Percentiles rank a stretch among this genome's conserved stretches.
These are phyloP conservation scores for Caracal caracal DNA, from an alignment of 2,113 vertebrate genomes.

Conservation along the genomic window DNA sequence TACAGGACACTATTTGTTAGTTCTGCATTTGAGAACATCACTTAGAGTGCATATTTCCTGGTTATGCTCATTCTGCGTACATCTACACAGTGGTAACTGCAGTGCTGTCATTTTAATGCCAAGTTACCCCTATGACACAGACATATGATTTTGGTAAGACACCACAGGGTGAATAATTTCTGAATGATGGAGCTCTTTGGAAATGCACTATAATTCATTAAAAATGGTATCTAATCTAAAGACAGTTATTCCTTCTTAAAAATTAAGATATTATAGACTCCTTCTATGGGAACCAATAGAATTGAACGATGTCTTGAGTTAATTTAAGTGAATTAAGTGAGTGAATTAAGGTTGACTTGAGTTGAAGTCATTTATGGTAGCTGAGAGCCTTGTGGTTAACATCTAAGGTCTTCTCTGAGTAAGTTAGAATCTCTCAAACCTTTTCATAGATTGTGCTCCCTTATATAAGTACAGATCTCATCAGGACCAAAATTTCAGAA, in stretches of 20 bases:
- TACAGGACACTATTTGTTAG: conserved; percentile 44
- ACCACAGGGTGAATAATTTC: conserved; percentile 2
- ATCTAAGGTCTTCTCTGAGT: background rate
- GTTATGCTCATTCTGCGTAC: conserved; percentile 23
- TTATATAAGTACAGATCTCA: background rate
- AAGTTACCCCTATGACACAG: conserved; percentile 9
- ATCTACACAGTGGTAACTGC: background rate
- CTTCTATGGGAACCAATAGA: background rate
- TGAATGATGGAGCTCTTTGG: conserved; percentile 10
- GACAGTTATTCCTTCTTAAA: background rate
- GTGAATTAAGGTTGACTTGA: background rate
- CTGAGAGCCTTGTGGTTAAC: background rate
- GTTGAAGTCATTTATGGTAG: background rate
- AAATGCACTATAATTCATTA: conserved; percentile 47
- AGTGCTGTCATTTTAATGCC: background rate
- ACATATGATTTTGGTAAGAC: conserved; percentile 28
- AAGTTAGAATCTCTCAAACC: background rate
- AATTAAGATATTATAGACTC: background rate
- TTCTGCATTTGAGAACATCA: background rate
- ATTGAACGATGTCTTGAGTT: background rate
- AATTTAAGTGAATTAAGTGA: background rate
- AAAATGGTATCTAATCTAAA: background rate
- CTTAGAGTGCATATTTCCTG: conserved; percentile 60
- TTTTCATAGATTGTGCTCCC: background rate
- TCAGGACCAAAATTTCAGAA: conserved; percentile 10